These are phyloP conservation scores for Epirrita christyi DNA, from an alignment of 2,888 invertebrate genomes.

Conservation along the genomic window DNA sequence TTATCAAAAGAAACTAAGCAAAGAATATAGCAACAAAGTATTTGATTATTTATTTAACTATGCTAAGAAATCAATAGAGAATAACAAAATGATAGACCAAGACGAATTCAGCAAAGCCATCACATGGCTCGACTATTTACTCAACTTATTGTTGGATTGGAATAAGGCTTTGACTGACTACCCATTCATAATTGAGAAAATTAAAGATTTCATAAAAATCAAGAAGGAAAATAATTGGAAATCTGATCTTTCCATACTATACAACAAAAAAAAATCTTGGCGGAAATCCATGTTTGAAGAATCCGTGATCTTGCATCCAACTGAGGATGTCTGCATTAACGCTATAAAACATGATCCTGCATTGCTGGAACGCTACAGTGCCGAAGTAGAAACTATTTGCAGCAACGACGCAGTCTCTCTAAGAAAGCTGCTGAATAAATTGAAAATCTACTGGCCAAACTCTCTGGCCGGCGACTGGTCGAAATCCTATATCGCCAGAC, in stretches of 20 bases:
- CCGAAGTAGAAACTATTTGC: constrained; percentile 47
- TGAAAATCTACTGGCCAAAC: constrained; percentile 64
- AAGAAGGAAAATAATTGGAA: constrained; percentile 54
- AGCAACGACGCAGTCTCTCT: constrained; percentile 48
- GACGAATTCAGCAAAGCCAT: constrained; percentile 42
- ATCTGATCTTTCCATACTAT: constrained; percentile 48
- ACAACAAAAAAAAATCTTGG: constrained; percentile 66
- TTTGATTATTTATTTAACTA: constrained; percentile 57
- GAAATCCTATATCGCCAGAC: constrained; percentile 44
- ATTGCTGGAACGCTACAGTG: constrained; percentile 49
- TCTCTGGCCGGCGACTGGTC: constrained; percentile 54
- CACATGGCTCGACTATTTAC: constrained; percentile 35
- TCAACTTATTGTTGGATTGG: constrained; percentile 58
- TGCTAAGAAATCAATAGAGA: constrained; percentile 42
- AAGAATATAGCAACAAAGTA: constrained; percentile 51
- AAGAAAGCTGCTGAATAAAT: constrained; percentile 50
- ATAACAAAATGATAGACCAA: constrained; percentile 40
- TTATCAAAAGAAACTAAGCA: constrained; percentile 46
- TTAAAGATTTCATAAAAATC: constrained; percentile 52
- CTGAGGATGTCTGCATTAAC: constrained; percentile 60
- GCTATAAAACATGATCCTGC: constrained; percentile 65
- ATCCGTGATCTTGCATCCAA: constrained; percentile 55
- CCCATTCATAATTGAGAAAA: constrained; percentile 52
- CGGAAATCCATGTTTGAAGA: constrained; percentile 62
- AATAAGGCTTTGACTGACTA: constrained; percentile 54